phyloP scores from a whole-genome alignment of 2,113 vertebrate species.

The Argyrosomus japonicus region DNA sequence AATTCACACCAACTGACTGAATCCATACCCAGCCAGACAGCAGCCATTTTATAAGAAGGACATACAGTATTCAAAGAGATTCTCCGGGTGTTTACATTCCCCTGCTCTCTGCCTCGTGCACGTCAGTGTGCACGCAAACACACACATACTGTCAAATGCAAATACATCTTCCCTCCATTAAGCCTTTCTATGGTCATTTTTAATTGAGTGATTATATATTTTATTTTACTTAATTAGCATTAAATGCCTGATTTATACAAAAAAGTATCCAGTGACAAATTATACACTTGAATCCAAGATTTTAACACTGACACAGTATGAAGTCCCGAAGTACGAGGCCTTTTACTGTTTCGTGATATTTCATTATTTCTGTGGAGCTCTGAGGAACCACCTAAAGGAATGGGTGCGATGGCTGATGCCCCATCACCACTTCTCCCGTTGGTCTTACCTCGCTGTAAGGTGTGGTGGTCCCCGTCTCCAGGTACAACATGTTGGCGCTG shows the following conservation, averaged over 20 bases:
- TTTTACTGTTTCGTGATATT: not conserved
- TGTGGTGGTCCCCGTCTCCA: constrained; percentile 95
- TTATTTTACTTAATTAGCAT: not conserved
- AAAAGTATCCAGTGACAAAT: not conserved
- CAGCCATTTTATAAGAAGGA: constrained; percentile 62
- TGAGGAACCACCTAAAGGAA: constrained; percentile 4
- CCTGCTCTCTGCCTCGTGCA: constrained; percentile 37
- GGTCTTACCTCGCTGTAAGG: constrained; percentile 98
- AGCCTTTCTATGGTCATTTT: not conserved
- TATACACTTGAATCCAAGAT: not conserved
- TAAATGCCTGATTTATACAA: not conserved
- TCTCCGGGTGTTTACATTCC: constrained; percentile 80
- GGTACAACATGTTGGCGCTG: constrained; percentile 99
- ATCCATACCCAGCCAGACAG: constrained; percentile 7
- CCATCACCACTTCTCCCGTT: not conserved
- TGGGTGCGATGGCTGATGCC: constrained; percentile 9
- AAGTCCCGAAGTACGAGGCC: not conserved
- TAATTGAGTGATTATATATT: not conserved
- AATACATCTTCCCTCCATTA: not conserved
- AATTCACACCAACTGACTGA: constrained; percentile 33
- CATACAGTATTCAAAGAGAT: constrained; percentile 21
- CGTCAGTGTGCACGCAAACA: constrained; percentile 35
- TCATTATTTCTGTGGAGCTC: not conserved
- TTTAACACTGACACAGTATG: not conserved
- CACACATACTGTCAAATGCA: constrained; percentile 32